phyloP scores from a whole-genome alignment of 2,113 vertebrate genomes.

The Procapra przewalskii region DNA sequence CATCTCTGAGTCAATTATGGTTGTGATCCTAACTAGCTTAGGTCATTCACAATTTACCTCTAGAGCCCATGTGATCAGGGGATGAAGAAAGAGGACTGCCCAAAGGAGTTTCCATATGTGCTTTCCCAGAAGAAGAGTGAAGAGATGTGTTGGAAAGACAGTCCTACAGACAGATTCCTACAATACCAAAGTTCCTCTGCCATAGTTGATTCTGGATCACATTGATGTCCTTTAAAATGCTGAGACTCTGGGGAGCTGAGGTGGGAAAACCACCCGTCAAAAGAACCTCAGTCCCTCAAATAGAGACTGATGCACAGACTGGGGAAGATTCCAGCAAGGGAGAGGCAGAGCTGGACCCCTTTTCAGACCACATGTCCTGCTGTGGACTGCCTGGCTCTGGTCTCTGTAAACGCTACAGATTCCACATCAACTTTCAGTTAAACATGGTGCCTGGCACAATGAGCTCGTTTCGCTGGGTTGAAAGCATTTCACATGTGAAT shows the following conservation, averaged over 20 bases:
- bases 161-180: neutral
- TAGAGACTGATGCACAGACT: neutral
- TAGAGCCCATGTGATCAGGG: neutral
- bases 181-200: neutral
- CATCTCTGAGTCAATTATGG: neutral
- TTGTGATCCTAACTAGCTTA: neutral
- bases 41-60: neutral
- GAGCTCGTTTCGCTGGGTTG: rapidly evolving
- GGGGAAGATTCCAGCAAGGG: neutral
- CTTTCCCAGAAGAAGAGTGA: neutral
- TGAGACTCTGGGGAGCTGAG: neutral
- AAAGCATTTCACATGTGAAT: neutral
- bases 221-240: neutral
- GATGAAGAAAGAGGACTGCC: neutral
- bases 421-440: rapidly evolving
- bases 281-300: neutral
- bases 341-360: neutral
- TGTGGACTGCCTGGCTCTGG: neutral
- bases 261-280: neutral
- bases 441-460: rapidly evolving
- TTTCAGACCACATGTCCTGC: rapidly evolving
- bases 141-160: neutral
- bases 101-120: neutral
- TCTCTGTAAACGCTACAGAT: rapidly evolving
- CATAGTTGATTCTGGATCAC: neutral